phyloP scores from a whole-genome alignment of 2,113 vertebrate genomes.

The Crotalus tigris region DNA sequence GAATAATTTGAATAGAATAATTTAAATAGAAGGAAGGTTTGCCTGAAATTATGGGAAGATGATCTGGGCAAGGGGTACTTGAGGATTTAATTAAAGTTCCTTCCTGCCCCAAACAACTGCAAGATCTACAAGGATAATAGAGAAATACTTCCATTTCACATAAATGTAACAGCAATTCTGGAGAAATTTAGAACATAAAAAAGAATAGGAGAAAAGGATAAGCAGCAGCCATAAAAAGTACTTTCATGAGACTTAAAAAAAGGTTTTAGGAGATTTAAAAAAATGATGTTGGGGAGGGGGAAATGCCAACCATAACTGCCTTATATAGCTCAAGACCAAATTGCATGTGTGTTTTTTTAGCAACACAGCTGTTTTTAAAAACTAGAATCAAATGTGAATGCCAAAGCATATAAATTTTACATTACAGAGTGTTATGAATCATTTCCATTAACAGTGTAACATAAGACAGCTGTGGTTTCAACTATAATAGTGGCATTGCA shows the following conservation, averaged over 20 bases:
- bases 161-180: not conserved
- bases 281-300: not conserved
- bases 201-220: not conserved
- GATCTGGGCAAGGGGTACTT: not conserved
- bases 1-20: too few relatives aligned
- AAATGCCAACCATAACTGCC: not conserved
- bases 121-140: not conserved
- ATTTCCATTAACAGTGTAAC: not conserved
- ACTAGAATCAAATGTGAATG: not conserved
- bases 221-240: not conserved
- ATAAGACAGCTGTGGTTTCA: not conserved
- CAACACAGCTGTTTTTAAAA: not conserved
- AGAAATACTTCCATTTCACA: not conserved
- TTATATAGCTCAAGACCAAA: not conserved
- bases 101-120: not conserved
- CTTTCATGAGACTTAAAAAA: not conserved
- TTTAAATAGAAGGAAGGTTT: not conserved
- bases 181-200: not conserved
- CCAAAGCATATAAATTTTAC: not conserved
- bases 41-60: not conserved
- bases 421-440: not conserved
- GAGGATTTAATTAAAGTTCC: not conserved
- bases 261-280: not conserved
- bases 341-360: not conserved
- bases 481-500: not conserved